These are phyloP conservation scores for Phrynosoma blainvillii DNA, from an alignment of 2,113 vertebrate species.

Conservation along the genomic window DNA sequence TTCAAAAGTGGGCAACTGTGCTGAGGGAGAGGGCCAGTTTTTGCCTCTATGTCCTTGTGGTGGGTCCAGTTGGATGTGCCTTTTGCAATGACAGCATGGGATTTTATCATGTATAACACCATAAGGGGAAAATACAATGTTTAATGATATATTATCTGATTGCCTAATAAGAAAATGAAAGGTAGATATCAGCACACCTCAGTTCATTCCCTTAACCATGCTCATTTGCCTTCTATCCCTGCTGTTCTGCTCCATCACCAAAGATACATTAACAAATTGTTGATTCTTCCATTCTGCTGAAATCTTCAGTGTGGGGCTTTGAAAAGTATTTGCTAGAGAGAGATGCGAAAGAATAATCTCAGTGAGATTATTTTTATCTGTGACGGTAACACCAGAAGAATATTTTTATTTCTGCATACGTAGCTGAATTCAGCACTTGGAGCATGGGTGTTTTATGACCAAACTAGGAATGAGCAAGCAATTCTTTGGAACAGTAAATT, in stretches of 20 bases:
- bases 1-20: too few relatives aligned
- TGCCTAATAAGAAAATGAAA: neutral
- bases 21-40: too few relatives aligned
- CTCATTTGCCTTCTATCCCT: neutral
- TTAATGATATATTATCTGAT: neutral
- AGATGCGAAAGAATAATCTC: neutral
- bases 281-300: neutral
- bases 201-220: neutral
- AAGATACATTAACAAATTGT: neutral
- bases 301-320: neutral
- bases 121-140: neutral
- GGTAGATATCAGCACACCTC: neutral
- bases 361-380: neutral
- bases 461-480: conserved; percentile 15
- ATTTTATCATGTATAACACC: too few relatives aligned
- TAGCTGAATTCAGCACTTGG: neutral
- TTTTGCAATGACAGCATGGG: neutral
- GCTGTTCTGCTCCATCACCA: neutral
- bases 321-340: neutral
- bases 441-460: conserved; percentile 5
- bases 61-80: neutral
- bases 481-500: conserved; percentile 5
- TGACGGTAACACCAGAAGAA: neutral
- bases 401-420: neutral
- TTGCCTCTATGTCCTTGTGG: too few relatives aligned